Base-by-base conservation (phyloP, 2,797 vertebrate genomes). In the Chloroceryle inda region DNA sequence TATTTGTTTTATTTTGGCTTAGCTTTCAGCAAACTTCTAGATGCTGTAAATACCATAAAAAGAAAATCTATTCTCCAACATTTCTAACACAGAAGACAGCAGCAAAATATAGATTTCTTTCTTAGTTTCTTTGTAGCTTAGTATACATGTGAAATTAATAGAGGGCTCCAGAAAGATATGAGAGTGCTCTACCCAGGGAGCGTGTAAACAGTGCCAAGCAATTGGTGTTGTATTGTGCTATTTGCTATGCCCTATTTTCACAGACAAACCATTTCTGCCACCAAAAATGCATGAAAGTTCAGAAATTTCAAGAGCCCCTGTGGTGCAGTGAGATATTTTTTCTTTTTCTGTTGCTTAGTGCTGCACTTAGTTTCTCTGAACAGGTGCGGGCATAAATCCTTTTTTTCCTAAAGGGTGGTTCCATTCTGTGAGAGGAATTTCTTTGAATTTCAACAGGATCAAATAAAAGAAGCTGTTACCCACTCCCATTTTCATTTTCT, bases 241-340 rank as follows among this genome's bases (percentile, higher is more conserved):
- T 92, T 88, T 95, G 35, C 49, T 75, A 27, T 92, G 93, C 69
- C 72, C 83, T 88, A 8, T 92, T 88, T 96, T 91, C 89, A 80
- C 40, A 85, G 23, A 45, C 29, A 85, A 94, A 91, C 71, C 81
- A 53, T 87, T 88, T 84, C 35, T 95, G 67, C 33, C 1, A 8
- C 66, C 72, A 56, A 66, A 91, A 92, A 83, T 55, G n/a, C 49
- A 78, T 52, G 45, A 13, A 92, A 85, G n/a, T 89, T 94, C 68
- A 72, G 72, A 91, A 89, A 93, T 89, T 77, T 88, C 33, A 71
- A 14, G 50, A 71, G 14, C 27, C 22, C 56, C 45, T 2, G 10
- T 26, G n/a, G 53, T 85, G 35, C 38, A 69, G 8, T 0, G 45
- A 62, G 50, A 40, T 74, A 9, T 11, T 83, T 88, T 40, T 58